phyloP scores from a whole-genome alignment of 2,888 invertebrate genomes.

The Phortica magna region DNA sequence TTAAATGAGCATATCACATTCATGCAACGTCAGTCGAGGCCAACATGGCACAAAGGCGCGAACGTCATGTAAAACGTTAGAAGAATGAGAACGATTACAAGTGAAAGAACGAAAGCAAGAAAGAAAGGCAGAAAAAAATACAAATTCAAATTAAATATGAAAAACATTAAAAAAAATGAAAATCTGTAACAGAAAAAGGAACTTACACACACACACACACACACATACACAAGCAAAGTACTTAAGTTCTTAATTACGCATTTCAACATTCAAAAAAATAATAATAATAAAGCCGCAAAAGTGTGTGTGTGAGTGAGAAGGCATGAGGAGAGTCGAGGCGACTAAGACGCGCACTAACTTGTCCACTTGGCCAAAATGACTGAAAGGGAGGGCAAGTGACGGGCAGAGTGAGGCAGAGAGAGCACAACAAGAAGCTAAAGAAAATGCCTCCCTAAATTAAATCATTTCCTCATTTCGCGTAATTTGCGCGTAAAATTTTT shows the following conservation, averaged over 20 bases:
- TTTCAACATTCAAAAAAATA: slow-evolving; percentile 37
- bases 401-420: neutral
- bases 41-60: slow-evolving; percentile 19
- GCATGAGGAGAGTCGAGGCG: neutral
- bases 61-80: neutral
- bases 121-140: neutral
- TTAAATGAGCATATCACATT: slow-evolving; percentile 28
- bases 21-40: neutral
- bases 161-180: neutral
- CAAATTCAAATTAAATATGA: slow-evolving; percentile 14
- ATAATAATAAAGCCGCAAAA: neutral
- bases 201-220: neutral
- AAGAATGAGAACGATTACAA: neutral
- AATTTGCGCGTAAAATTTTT: slow-evolving; percentile 54
- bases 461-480: slow-evolving; percentile 56
- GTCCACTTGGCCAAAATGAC: no score
- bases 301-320: neutral
- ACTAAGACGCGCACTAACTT: neutral
- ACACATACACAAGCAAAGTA: neutral
- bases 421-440: neutral
- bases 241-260: slow-evolving; percentile 57
- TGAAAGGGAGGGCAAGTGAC: no score
- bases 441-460: slow-evolving; percentile 53
- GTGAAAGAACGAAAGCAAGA: slow-evolving; percentile 32
- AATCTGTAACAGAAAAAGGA: neutral